These are phyloP conservation scores for Luidia sarsii DNA, from an alignment of 53 echinoderm and acorn worm genomes.

Conservation along the genomic window DNA sequence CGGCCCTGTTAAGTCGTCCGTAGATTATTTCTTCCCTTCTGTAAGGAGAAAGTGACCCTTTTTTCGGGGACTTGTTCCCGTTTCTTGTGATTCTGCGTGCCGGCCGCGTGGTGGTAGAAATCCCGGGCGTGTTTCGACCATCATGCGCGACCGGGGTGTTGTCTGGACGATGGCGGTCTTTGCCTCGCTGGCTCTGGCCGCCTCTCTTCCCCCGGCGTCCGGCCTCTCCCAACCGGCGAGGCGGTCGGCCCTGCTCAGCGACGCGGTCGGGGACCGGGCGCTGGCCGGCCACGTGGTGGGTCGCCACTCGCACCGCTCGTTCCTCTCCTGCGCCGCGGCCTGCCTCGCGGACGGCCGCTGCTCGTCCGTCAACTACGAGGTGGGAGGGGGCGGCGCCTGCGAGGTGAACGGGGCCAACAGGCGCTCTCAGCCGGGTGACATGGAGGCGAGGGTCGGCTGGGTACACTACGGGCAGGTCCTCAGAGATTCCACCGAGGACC, in stretches of 20 bases:
- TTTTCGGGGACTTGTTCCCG: too few species aligned
- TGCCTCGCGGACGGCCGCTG: slow-evolving; percentile 21
- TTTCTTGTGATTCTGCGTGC: too few species aligned
- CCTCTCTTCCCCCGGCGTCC: not conserved
- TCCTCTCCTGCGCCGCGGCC: not conserved
- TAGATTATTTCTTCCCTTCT: too few species aligned
- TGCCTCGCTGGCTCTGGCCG: not conserved
- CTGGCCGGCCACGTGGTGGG: slow-evolving; percentile 17
- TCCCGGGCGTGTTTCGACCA: too few species aligned
- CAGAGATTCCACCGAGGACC: too few species aligned
- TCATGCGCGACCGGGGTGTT: not conserved
- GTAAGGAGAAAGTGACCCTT: too few species aligned
- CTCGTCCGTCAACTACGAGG: slow-evolving; percentile 28
- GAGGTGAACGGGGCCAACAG: slow-evolving; percentile 9
- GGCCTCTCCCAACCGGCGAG: not conserved
- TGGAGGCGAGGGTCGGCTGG: slow-evolving; percentile 20
- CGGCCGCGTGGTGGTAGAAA: too few species aligned
- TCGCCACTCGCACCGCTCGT: not conserved
- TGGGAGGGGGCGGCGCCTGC: slow-evolving; percentile 6
- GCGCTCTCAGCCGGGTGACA: slow-evolving; percentile 1
- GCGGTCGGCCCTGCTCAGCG: not conserved
- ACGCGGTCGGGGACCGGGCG: not conserved
- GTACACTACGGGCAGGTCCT: not conserved
- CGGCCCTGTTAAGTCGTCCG: too few species aligned
- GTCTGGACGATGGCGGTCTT: not conserved